Evolutionary conservation across 2,888 invertebrate genomes (phyloP).

Genomic region (Phasia obesa): DNA sequence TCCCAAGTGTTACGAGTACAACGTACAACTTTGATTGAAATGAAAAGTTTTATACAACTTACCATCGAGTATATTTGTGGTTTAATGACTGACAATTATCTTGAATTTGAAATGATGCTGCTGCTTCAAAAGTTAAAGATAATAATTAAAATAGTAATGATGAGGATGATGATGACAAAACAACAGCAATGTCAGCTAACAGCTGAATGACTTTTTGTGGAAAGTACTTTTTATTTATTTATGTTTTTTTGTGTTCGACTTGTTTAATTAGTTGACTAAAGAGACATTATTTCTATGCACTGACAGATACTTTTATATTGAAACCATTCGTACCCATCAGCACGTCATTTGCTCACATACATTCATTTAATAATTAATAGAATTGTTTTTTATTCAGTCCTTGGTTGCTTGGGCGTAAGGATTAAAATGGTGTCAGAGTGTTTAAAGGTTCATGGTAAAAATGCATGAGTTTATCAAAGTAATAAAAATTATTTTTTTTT

Average conservation of each 20-base stretch:
- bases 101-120: constrained; percentile 36
- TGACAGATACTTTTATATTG: constrained; percentile 2
- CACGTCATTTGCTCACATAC: constrained; percentile 7
- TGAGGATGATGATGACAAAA: constrained; percentile 19
- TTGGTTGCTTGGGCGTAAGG: not conserved
- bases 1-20: not conserved
- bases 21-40: constrained; percentile 47
- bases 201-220: constrained; percentile 26
- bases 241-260: constrained; percentile 34
- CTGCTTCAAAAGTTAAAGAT: constrained; percentile 26
- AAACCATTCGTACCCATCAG: constrained; percentile 28
- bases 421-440: not conserved
- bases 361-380: constrained; percentile 17
- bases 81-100: constrained; percentile 50
- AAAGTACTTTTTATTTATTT: constrained; percentile 3
- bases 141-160: constrained; percentile 6
- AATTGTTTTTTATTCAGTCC: constrained; percentile 24
- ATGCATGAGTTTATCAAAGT: too few species aligned
- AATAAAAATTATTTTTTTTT: too few species aligned
- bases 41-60: constrained; percentile 46
- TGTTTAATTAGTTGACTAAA: constrained; percentile 58
- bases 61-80: constrained; percentile 41
- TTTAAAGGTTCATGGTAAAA: too few species aligned
- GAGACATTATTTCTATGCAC: constrained; percentile 14
- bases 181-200: constrained; percentile 23